Conservation (phyloP, 2,888 invertebrate genomes). For the Ophraella communa region DNA sequence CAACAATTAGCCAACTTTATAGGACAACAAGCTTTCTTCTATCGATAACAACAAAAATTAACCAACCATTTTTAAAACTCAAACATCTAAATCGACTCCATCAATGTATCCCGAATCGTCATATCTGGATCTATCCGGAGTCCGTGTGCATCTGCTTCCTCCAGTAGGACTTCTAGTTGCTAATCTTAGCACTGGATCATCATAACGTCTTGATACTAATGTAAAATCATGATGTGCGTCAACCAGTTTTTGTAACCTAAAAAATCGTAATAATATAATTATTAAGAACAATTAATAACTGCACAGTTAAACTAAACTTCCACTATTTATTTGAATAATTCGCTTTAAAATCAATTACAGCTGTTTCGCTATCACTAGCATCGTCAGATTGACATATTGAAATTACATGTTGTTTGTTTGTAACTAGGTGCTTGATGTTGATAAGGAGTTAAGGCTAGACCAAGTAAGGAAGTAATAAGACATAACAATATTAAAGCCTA, state of each 20-base stretch:
- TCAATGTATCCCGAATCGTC: conserved; percentile 78
- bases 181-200: conserved; percentile 63
- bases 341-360: no score
- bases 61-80: not conserved
- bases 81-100: conserved; percentile 68
- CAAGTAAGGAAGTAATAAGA: no score
- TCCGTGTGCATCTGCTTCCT: conserved; percentile 57
- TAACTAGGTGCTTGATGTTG: no score
- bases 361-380: no score
- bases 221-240: conserved; percentile 89
- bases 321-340: no score
- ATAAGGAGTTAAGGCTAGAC: no score
- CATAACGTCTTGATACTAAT: conserved; percentile 77
- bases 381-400: no score
- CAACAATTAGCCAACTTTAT: not conserved
- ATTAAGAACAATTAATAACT: not conserved
- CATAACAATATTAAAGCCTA: no score
- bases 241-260: conserved; percentile 79
- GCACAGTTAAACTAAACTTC: no score
- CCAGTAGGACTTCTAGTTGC: conserved; percentile 67
- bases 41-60: not conserved
- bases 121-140: conserved; percentile 66
- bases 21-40: not conserved
- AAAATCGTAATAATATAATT: not conserved
- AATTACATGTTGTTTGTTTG: no score